Conservation (phyloP, 2,113 vertebrate species). For the Tenrec ecaudatus region DNA sequence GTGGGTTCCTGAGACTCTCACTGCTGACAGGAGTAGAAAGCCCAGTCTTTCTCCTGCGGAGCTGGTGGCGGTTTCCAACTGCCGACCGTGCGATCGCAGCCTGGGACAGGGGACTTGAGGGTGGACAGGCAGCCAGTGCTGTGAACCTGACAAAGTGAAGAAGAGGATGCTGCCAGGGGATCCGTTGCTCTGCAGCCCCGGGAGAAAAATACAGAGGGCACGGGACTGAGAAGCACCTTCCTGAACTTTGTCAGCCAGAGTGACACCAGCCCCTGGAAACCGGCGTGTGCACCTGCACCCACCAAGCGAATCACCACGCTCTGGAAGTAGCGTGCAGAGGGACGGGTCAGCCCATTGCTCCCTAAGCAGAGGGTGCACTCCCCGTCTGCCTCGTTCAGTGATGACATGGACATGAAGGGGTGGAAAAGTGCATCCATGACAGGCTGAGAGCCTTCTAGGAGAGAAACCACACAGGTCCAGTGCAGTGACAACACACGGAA, state of each 20-base stretch:
- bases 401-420: not conserved
- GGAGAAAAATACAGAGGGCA: not conserved
- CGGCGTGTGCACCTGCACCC: not conserved
- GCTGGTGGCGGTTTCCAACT: too few relatives aligned
- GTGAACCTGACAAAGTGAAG: not conserved
- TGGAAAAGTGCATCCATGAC: not conserved
- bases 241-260: too few relatives aligned
- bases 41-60: too few relatives aligned
- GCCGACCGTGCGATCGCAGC: too few relatives aligned
- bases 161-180: not conserved
- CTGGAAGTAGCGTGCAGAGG: not conserved
- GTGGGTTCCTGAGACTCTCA: too few relatives aligned
- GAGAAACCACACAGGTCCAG: not conserved
- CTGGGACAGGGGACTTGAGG: not conserved
- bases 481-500: not conserved
- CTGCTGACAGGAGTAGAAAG: too few relatives aligned
- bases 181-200: accelerated
- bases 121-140: not conserved
- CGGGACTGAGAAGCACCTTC: too few relatives aligned
- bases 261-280: too few relatives aligned
- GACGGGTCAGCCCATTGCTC: not conserved
- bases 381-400: not conserved
- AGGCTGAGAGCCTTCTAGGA: not conserved
- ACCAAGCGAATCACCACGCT: too few relatives aligned
- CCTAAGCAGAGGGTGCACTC: not conserved